Evolutionary conservation across 2,797 vertebrate genomes (phyloP).

Genomic region (Threskiornis aethiopicus): DNA sequence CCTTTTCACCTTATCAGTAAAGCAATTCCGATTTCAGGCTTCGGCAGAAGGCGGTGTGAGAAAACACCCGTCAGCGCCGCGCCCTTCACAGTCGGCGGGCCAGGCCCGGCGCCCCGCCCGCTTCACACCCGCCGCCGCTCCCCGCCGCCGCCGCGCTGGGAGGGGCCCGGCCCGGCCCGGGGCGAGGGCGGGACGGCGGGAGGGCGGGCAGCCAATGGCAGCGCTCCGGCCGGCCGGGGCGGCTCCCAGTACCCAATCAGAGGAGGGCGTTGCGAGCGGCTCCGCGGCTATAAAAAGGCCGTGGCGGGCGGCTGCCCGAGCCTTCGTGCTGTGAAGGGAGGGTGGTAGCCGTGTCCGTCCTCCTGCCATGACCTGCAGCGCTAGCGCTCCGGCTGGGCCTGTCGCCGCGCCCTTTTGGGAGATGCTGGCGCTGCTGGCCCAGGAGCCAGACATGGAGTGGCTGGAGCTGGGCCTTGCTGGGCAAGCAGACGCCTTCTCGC

Average conservation of each 20-base stretch:
- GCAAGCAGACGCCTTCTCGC: fast-evolving
- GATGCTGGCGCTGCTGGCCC: not conserved
- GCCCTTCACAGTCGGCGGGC: fast-evolving
- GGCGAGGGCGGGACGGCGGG: no score
- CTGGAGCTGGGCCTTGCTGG: not conserved
- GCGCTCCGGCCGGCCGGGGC: fast-evolving
- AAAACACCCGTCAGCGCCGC: fast-evolving
- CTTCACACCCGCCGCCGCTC: no score
- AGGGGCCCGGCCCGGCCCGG: no score
- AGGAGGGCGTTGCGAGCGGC: fast-evolving
- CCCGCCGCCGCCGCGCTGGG: not conserved
- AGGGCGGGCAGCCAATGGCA: not conserved
- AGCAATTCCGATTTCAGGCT: fast-evolving
- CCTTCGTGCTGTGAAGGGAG: fast-evolving
- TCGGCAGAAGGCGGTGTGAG: fast-evolving
- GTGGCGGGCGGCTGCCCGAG: fast-evolving
- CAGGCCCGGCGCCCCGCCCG: fast-evolving
- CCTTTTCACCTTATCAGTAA: not conserved
- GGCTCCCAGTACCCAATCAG: not conserved
- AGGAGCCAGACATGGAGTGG: constrained; percentile 8
- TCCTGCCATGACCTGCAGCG: fast-evolving
- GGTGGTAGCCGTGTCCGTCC: fast-evolving
- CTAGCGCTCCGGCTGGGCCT: fast-evolving
- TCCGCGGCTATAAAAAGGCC: not conserved
- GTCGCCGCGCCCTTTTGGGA: not conserved